These are phyloP conservation scores for Hylyphantes graminicola DNA, from an alignment of 1,140 invertebrate species.

Conservation along the genomic window DNA sequence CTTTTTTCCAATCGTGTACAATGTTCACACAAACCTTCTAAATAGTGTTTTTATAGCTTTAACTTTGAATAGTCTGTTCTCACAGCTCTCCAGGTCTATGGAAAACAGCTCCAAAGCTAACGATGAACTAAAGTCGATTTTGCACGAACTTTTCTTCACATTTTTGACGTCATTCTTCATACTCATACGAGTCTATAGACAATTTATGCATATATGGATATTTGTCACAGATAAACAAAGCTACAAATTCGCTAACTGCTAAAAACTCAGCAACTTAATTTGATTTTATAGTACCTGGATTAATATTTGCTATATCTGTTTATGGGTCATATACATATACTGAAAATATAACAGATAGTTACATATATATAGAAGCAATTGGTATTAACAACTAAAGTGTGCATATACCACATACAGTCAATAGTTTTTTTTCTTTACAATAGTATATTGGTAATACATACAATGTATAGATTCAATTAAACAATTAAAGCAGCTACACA, in stretches of 20 bases:
- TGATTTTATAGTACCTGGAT: slow-evolving; percentile 14
- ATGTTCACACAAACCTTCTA: slow-evolving; percentile 34
- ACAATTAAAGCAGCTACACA: too few relatives aligned
- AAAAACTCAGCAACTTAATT: slow-evolving; percentile 50
- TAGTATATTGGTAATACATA: too few relatives aligned
- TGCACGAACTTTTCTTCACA: slow-evolving; percentile 36
- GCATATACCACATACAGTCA: too few relatives aligned
- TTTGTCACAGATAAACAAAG: slow-evolving; percentile 48
- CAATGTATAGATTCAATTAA: too few relatives aligned
- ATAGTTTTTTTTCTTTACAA: too few relatives aligned
- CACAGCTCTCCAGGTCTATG: slow-evolving; percentile 35
- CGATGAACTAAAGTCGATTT: slow-evolving; percentile 36
- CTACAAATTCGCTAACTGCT: slow-evolving; percentile 45
- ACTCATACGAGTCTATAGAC: slow-evolving; percentile 46
- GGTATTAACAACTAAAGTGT: too few relatives aligned
- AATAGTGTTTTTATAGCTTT: slow-evolving; percentile 30
- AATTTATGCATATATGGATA: slow-evolving; percentile 53
- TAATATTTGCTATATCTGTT: slow-evolving; percentile 11
- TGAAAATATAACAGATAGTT: slow-evolving; percentile 20
- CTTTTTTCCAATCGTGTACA: slow-evolving; percentile 30
- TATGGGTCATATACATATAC: slow-evolving; percentile 28
- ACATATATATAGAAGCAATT: slow-evolving; percentile 4
- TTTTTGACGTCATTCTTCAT: slow-evolving; percentile 39
- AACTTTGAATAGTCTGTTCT: slow-evolving; percentile 47
- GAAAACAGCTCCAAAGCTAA: slow-evolving; percentile 48